Evolutionary conservation across 92 coral and sea anemone genomes (phyloP).

Genomic region (Palythoa grandis): DNA sequence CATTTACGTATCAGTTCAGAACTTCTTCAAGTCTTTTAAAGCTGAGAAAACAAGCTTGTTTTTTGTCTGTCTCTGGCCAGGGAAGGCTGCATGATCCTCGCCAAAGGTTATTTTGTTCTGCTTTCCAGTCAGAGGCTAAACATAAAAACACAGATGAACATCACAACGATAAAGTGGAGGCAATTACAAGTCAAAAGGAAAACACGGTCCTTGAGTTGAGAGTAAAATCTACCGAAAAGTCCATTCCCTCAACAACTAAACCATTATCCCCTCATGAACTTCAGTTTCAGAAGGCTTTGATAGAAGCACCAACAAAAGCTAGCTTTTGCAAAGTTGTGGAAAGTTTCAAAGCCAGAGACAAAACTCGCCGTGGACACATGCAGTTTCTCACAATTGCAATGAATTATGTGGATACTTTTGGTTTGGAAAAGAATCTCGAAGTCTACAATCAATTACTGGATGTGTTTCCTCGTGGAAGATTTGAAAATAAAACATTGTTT

Average conservation of each 20-base stretch:
- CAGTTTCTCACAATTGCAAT: slow-evolving; percentile 79
- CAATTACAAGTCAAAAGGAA: no score
- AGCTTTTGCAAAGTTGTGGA: slow-evolving; percentile 78
- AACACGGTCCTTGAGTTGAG: no score
- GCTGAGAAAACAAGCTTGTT: neutral
- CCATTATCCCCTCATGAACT: slow-evolving; percentile 26
- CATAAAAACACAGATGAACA: no score
- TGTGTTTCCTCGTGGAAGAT: slow-evolving; percentile 89
- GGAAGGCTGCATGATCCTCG: no score
- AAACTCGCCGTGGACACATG: slow-evolving; percentile 81
- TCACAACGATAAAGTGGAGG: no score
- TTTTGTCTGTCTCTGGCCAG: no score
- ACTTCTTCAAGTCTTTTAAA: neutral
- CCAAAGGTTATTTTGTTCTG: no score
- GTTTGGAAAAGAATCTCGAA: slow-evolving; percentile 78
- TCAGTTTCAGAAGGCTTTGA: slow-evolving; percentile 65
- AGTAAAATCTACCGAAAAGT: no score
- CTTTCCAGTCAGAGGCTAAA: no score
- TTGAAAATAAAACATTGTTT: slow-evolving; percentile 83
- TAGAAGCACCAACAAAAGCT: slow-evolving; percentile 65
- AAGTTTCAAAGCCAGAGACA: slow-evolving; percentile 65
- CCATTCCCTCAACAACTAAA: no score
- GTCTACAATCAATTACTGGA: slow-evolving; percentile 79
- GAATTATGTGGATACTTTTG: slow-evolving; percentile 85
- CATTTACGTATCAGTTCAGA: neutral